phyloP scores from a whole-genome alignment of 2,113 vertebrate species.

The Oceanites oceanicus region DNA sequence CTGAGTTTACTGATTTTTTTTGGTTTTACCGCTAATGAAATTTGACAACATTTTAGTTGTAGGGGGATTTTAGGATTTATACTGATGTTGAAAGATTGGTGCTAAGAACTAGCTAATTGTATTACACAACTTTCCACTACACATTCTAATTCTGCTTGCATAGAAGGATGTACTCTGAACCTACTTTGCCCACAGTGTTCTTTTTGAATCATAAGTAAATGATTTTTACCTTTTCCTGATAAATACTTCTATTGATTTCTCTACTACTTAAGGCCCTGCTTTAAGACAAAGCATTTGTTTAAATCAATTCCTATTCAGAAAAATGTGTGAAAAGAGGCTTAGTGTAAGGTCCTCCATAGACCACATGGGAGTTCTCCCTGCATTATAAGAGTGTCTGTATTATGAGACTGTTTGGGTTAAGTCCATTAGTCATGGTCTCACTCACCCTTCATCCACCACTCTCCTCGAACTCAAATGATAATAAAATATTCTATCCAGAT shows the following conservation, averaged over 20 bases:
- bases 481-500: background rate
- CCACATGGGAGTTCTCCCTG: background rate
- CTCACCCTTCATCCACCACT: background rate
- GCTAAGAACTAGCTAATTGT: background rate
- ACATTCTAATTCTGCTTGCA: background rate
- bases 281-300: background rate
- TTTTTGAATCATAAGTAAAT: background rate
- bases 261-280: background rate
- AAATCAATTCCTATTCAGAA: background rate
- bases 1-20: background rate
- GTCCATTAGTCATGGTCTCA: background rate
- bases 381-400: background rate
- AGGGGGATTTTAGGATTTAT: background rate
- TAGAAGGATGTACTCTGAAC: background rate
- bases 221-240: background rate
- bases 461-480: background rate
- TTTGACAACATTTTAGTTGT: background rate
- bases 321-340: background rate
- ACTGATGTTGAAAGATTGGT: background rate
- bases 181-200: background rate
- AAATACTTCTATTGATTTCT: slow-evolving; percentile 34
- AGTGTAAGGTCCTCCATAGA: background rate
- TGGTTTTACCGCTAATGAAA: background rate
- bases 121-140: background rate
- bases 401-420: background rate